These are phyloP conservation scores for Chunga burmeisteri DNA, from an alignment of 2,113 vertebrate genomes.

Conservation along the genomic window DNA sequence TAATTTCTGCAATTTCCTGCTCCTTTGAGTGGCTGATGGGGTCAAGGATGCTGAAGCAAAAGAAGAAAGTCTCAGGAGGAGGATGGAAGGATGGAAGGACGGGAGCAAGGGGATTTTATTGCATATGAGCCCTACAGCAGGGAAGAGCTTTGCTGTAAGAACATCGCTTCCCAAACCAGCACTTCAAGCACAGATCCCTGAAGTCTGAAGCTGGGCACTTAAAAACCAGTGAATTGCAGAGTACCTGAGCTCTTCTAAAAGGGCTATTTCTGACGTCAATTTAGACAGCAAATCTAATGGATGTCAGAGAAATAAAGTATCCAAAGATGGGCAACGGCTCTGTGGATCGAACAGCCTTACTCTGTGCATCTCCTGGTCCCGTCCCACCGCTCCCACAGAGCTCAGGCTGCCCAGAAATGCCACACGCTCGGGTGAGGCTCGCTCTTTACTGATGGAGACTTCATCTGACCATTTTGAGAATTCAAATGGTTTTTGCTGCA, in stretches of 20 bases:
- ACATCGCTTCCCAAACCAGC: neutral
- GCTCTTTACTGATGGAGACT: neutral
- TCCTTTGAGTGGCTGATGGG: neutral
- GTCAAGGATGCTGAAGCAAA: neutral
- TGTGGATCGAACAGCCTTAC: neutral
- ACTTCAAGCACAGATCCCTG: neutral
- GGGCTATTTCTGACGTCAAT: neutral
- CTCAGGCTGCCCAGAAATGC: neutral
- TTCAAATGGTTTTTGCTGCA: neutral
- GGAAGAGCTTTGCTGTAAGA: neutral
- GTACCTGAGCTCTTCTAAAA: neutral
- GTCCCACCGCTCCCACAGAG: neutral
- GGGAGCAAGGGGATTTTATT: neutral
- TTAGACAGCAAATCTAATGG: neutral
- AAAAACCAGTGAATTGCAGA: neutral
- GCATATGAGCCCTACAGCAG: fast-evolving
- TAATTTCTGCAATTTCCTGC: neutral
- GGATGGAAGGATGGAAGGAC: neutral
- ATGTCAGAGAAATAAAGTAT: neutral
- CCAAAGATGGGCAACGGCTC: neutral
- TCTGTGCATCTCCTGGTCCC: neutral
- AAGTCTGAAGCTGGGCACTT: neutral
- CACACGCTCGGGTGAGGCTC: fast-evolving
- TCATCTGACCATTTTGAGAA: neutral
- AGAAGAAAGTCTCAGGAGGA: neutral